Percentiles rank a stretch among this genome's conserved stretches.
phyloP scores from a whole-genome alignment of 35 echinoderm and acorn worm species.

The Diadema setosum region DNA sequence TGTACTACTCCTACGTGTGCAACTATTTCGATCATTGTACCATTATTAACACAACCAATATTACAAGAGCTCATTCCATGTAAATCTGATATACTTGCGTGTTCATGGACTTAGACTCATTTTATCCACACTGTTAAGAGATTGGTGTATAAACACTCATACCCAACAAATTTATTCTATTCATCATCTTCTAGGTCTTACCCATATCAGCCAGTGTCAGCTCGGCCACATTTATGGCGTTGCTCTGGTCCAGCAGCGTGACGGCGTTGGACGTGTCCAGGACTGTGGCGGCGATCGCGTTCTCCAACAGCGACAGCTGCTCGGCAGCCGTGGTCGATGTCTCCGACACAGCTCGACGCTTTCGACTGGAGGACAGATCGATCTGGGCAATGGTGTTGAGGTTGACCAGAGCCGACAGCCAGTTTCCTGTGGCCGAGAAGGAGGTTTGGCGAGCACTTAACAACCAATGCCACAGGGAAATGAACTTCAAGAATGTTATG shows the following conservation, averaged over 20 bases:
- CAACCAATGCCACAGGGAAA: too few species aligned
- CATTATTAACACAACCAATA: too few species aligned
- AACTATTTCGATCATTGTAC: too few species aligned
- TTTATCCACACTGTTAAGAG: too few species aligned
- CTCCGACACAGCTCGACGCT: background rate
- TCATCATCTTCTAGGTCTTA: background rate
- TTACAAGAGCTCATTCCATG: too few species aligned
- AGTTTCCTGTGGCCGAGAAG: conserved; percentile 63
- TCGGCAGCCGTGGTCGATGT: conserved; percentile 11
- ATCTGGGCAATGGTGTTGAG: conserved; percentile 1
- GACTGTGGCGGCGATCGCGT: background rate
- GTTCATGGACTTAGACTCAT: too few species aligned
- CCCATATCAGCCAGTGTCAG: conserved; percentile 31
- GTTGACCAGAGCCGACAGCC: conserved; percentile 32
- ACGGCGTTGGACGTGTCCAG: conserved; percentile 18
- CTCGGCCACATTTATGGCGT: conserved; percentile 4
- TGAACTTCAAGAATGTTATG: too few species aligned
- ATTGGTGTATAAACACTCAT: too few species aligned
- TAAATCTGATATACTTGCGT: too few species aligned
- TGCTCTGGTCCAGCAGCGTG: conserved; percentile 43
- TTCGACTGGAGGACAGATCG: background rate
- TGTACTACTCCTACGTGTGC: too few species aligned
- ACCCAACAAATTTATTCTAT: too few species aligned
- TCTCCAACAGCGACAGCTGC: conserved; percentile 12
- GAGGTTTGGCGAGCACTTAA: too few species aligned